Evolutionary conservation across 1,140 invertebrate species (phyloP).

Genomic region (Drosophila quadrilineata): DNA sequence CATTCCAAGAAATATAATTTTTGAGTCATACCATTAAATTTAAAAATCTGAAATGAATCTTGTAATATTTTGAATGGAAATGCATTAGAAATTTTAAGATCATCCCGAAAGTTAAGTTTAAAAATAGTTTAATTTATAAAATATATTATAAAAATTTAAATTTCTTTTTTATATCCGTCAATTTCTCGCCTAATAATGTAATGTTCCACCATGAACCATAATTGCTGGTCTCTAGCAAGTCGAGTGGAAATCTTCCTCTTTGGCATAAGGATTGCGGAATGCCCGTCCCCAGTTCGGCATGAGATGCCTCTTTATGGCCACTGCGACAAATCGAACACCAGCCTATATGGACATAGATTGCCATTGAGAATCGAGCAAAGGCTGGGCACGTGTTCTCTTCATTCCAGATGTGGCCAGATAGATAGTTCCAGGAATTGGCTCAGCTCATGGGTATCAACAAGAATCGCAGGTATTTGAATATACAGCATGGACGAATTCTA

Average conservation of each 20-base stretch:
- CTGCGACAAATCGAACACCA: slow-evolving; percentile 67
- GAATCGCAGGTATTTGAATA: slow-evolving; percentile 56
- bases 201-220: too few relatives aligned
- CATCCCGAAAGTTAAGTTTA: too few relatives aligned
- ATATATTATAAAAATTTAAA: background rate
- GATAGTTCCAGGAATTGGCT: slow-evolving; percentile 33
- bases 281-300: slow-evolving; percentile 21
- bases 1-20: background rate
- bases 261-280: slow-evolving; percentile 4
- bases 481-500: background rate
- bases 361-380: slow-evolving; percentile 37
- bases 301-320: slow-evolving; percentile 40
- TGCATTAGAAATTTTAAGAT: too few relatives aligned
- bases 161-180: too few relatives aligned
- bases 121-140: too few relatives aligned
- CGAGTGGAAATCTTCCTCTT: too few relatives aligned
- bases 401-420: background rate
- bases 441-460: slow-evolving; percentile 1
- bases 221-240: too few relatives aligned
- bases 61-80: too few relatives aligned
- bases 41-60: too few relatives aligned
- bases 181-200: too few relatives aligned
- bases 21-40: too few relatives aligned
- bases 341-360: slow-evolving; percentile 50
- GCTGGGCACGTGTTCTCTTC: slow-evolving; percentile 43